phyloP scores from a whole-genome alignment of 2,797 vertebrate species.

The Acestrorhynchus altus region DNA sequence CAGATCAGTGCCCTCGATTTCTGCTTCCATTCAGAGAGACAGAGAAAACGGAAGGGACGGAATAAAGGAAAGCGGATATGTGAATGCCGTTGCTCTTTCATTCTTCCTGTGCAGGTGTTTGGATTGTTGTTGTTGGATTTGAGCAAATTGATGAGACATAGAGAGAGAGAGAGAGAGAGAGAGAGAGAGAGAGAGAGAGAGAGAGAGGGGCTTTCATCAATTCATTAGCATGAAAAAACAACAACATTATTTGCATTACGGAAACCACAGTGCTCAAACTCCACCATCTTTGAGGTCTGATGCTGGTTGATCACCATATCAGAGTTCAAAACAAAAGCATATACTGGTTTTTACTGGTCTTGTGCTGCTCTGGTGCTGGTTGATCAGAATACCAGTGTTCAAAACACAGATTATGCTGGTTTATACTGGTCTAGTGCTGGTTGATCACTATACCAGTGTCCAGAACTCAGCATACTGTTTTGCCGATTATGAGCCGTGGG shows the following conservation, averaged over 20 bases:
- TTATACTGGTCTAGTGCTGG: too few species aligned
- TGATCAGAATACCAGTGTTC: too few species aligned
- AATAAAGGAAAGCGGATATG: slow-evolving; percentile 12
- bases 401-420: too few species aligned
- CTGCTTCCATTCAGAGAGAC: not conserved
- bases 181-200: slow-evolving; percentile 10
- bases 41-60: not conserved
- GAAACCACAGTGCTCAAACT: not conserved
- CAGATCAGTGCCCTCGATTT: not conserved
- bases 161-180: not conserved
- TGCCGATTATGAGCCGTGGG: not conserved
- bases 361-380: too few species aligned
- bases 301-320: not conserved
- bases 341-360: too few species aligned
- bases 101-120: slow-evolving; percentile 35
- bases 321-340: not conserved
- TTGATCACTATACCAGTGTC: too few species aligned
- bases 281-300: not conserved
- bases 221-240: slow-evolving; percentile 48
- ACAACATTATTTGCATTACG: slow-evolving; percentile 15
- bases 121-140: slow-evolving; percentile 6
- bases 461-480: not conserved
- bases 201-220: slow-evolving; percentile 19
- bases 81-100: slow-evolving; percentile 39
- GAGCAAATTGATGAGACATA: not conserved